Evolutionary conservation across 2,888 invertebrate genomes (phyloP).

Genomic region (Diarsia mendica): DNA sequence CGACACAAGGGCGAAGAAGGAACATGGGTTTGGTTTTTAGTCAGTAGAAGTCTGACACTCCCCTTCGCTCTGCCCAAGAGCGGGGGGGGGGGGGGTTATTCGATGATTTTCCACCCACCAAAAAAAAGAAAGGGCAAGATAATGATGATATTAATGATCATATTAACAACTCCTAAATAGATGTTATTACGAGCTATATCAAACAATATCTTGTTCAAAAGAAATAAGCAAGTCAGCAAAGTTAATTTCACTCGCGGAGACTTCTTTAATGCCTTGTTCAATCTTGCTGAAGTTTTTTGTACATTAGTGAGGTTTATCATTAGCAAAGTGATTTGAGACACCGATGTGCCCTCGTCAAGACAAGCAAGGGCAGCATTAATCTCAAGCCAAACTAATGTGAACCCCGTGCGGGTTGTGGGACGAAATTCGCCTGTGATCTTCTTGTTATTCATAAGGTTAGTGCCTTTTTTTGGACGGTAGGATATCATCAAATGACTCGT

Average conservation of each 20-base stretch:
- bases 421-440: background rate
- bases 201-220: background rate
- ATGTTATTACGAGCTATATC: background rate
- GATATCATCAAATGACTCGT: too few relatives aligned
- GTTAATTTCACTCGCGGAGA: background rate
- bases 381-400: background rate
- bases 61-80: too few relatives aligned
- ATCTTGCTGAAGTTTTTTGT: background rate
- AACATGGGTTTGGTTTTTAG: too few relatives aligned
- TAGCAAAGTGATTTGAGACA: background rate
- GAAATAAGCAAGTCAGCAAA: constrained; percentile 1
- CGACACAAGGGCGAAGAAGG: too few relatives aligned
- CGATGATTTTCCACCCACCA: too few relatives aligned
- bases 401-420: background rate
- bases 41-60: too few relatives aligned
- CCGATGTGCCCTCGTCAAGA: background rate
- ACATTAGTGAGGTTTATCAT: background rate
- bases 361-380: background rate
- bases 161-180: background rate
- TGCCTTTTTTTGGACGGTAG: too few relatives aligned
- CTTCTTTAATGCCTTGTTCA: background rate
- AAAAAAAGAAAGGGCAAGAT: too few relatives aligned
- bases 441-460: too few relatives aligned
- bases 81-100: too few relatives aligned
- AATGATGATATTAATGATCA: background rate